Base-by-base conservation (phyloP, 2,797 vertebrate genomes). In the Pangasius krempfi region DNA sequence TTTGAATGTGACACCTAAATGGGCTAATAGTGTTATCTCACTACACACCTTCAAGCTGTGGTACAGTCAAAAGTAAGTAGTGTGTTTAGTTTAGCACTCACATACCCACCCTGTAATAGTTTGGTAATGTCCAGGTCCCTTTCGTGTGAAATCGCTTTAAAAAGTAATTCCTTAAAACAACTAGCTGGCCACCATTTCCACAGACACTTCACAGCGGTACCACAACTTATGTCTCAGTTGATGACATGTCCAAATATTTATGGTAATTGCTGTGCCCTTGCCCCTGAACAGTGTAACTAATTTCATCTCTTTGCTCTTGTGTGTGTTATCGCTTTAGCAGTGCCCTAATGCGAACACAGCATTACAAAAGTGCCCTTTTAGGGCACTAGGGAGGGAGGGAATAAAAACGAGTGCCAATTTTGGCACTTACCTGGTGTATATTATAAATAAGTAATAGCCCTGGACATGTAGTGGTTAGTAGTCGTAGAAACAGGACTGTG, bases 361-460 rank as follows among this genome's bases (percentile, higher is more conserved):
- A 94, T 95, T 95, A 95, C 94, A 94, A 96, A 96, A 95, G 94
- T 95, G 92, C 94, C 94, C 93, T 96, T 96, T 95, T 96, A 94
- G 94, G 91, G 66, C 91, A 47, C 88, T 50, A 87, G 47, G 44
- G 81, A 37, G n/a, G 58, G 72, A 62, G 72, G 72, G 64, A 79
- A 87, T 85, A 95, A 88, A 94, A 91, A 89, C 93, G 94, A 93
- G 91, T 94, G 95, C 94, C 95, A 95, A 95, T 95, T 96, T 94
- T 95, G 95, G 95, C 95, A 96, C 95, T 96, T 95, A 95, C 94
- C 95, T 92, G 93, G 93, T 92, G 94, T 95, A 94, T 95, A 94
- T 96, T 96, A 95, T 96, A 96, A 96, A 97, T 96, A 96, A 96
- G 95, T 96, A 95, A 97, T 96, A 96, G 93, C 92, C 93, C 95